These are phyloP conservation scores for Cephalopterus ornatus DNA, from an alignment of 2,113 vertebrate genomes.

Conservation along the genomic window DNA sequence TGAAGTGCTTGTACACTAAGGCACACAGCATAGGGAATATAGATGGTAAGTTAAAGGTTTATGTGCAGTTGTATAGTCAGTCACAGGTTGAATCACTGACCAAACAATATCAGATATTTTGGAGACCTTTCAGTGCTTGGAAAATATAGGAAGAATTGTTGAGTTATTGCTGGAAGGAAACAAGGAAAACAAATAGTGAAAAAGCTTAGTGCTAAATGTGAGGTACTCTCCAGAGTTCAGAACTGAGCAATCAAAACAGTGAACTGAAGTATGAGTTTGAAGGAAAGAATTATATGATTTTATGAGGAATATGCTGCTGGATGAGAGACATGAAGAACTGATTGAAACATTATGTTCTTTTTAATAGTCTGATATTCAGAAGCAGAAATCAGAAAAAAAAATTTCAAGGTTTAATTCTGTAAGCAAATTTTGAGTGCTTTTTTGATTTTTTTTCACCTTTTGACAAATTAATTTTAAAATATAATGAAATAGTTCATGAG, in stretches of 20 bases:
- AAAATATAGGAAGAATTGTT: neutral
- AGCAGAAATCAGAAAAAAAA: neutral
- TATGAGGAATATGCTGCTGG: neutral
- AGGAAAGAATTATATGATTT: neutral
- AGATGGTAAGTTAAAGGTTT: no score
- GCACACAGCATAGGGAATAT: no score
- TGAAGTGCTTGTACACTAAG: no score
- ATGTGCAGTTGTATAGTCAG: neutral
- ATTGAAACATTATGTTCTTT: neutral
- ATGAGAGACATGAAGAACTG: neutral
- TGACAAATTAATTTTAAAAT: neutral
- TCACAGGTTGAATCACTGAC: neutral
- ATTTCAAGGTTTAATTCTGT: neutral
- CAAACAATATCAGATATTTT: neutral
- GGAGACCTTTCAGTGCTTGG: neutral
- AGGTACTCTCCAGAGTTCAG: neutral
- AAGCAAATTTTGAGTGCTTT: neutral
- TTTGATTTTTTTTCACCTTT: neutral
- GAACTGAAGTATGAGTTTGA: neutral
- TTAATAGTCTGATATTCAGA: neutral
- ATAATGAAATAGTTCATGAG: neutral
- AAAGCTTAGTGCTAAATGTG: neutral
- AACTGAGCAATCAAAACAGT: neutral
- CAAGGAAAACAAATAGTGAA: neutral
- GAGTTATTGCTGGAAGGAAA: neutral